Evolutionary conservation across 2,888 invertebrate species (phyloP).

Genomic region (Rotaria macrura): DNA sequence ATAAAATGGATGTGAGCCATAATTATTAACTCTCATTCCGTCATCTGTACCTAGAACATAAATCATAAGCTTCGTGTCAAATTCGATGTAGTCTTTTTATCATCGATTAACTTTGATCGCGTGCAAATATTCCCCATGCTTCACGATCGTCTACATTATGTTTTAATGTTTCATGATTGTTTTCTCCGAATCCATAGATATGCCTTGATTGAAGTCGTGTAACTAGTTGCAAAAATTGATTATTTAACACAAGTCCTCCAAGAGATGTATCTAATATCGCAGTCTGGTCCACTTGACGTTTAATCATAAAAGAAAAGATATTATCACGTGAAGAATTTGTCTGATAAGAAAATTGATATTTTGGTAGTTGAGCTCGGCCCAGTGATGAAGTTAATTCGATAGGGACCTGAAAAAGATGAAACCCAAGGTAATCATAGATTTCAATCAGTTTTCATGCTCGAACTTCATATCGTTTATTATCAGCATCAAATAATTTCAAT

Average conservation of each 20-base stretch:
- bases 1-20: too few relatives aligned
- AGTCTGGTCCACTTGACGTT: not conserved
- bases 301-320: slow-evolving; percentile 27
- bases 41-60: not conserved
- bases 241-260: slow-evolving; percentile 48
- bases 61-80: too few relatives aligned
- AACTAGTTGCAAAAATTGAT: slow-evolving; percentile 48
- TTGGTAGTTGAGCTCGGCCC: not conserved
- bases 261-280: slow-evolving; percentile 40
- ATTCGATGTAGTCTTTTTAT: too few relatives aligned
- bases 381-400: not conserved
- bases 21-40: slow-evolving; percentile 49
- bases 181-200: too few relatives aligned
- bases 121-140: slow-evolving; percentile 31
- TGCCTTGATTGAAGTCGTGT: too few relatives aligned
- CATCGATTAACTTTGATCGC: not conserved
- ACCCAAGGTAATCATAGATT: too few relatives aligned
- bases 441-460: too few relatives aligned
- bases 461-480: too few relatives aligned
- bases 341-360: not conserved
- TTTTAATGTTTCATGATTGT: slow-evolving; percentile 38
- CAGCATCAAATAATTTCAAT: too few relatives aligned
- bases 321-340: not conserved
- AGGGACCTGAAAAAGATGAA: not conserved
- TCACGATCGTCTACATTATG: slow-evolving; percentile 33